Conservation (phyloP, 2,797 vertebrate genomes). For the Betta splendens region DNA sequence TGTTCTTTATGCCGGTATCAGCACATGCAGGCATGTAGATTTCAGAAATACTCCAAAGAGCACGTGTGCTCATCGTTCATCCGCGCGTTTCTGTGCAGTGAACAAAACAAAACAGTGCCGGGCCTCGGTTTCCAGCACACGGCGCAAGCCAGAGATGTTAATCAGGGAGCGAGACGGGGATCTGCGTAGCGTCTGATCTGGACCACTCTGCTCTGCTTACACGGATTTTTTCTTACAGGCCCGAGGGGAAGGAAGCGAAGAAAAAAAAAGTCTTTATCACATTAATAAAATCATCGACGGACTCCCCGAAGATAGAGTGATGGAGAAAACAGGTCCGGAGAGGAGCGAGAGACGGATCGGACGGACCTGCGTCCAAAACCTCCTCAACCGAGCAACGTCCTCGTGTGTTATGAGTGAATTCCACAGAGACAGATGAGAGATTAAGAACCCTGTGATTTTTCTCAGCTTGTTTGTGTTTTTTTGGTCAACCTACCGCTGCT, state of each 20-base stretch:
- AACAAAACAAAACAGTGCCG: constrained; percentile 60
- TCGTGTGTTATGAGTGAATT: no score
- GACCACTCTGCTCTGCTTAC: constrained; percentile 65
- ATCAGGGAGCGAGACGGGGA: constrained; percentile 66
- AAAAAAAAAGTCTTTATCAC: constrained; percentile 72
- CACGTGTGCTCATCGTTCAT: constrained; percentile 47
- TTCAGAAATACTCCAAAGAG: constrained; percentile 34
- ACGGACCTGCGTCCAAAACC: constrained; percentile 22
- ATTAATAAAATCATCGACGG: constrained; percentile 69
- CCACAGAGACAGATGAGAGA: constrained; percentile 27
- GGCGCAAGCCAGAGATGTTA: constrained; percentile 65
- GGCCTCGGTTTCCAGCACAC: constrained; percentile 47
- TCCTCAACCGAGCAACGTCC: constrained; percentile 8
- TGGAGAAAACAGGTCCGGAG: constrained; percentile 68
- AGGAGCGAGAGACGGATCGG: constrained; percentile 13
- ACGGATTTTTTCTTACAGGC: constrained; percentile 62
- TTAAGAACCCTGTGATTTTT: constrained; percentile 44
- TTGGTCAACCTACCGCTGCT: constrained; percentile 34
- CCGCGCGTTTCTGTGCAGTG: constrained; percentile 53
- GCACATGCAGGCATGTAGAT: constrained; percentile 23
- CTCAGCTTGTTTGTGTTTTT: constrained; percentile 25
- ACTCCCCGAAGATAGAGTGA: constrained; percentile 47
- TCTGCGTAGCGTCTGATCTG: constrained; percentile 68
- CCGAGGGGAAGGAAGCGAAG: constrained; percentile 59
- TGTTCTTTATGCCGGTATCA: constrained; percentile 34